A percentile compares a stretch with the other conserved stretches of the same genome.
Evolutionary conservation across 1,140 invertebrate species (phyloP).

Genomic region (Homalodisca vitripennis): DNA sequence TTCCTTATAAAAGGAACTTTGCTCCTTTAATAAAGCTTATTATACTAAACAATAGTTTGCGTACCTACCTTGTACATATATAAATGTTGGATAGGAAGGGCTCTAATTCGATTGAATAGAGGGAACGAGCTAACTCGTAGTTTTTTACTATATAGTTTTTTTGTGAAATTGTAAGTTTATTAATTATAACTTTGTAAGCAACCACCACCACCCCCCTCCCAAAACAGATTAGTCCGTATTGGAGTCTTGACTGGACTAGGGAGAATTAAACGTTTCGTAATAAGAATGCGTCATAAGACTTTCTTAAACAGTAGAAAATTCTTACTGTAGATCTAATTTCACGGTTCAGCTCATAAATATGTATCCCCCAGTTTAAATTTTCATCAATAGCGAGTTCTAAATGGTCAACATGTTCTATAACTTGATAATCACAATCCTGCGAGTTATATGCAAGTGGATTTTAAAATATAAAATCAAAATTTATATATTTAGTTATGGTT

Average conservation of each 20-base stretch:
- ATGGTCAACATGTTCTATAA: background rate
- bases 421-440: background rate
- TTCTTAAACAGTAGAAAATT: background rate
- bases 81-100: background rate
- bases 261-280: background rate
- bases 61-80: background rate
- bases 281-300: background rate
- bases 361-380: background rate
- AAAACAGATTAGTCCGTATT: background rate
- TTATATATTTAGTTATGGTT: constrained; percentile 21
- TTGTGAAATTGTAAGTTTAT: background rate
- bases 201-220: no score
- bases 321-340: background rate
- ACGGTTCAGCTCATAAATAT: background rate
- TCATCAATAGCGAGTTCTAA: background rate
- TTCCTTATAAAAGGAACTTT: no score
- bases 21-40: background rate
- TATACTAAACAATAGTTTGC: background rate
- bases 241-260: background rate
- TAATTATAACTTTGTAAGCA: background rate
- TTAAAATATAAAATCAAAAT: background rate
- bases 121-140: no score
- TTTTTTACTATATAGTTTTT: background rate
- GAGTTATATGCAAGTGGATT: background rate
- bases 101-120: background rate